These are phyloP conservation scores for Ornithoptera priamus DNA, from an alignment of 2,888 invertebrate species.

Conservation along the genomic window DNA sequence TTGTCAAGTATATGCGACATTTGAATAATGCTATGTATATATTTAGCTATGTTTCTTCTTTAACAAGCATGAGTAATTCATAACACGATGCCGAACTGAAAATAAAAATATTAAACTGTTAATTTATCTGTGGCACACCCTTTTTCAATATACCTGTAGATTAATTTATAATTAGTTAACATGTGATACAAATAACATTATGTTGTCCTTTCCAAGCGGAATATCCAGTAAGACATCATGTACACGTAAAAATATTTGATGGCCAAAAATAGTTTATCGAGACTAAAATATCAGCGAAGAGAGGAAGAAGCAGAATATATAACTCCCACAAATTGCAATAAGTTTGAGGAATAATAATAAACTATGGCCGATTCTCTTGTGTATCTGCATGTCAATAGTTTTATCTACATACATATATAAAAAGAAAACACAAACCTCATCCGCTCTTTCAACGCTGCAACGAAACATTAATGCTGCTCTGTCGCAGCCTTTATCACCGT, in stretches of 20 bases:
- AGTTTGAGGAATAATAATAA: not conserved
- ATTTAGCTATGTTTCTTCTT: conserved; percentile 31
- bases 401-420: not conserved
- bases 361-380: not conserved
- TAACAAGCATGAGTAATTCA: conserved; percentile 34
- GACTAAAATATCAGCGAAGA: too few relatives aligned
- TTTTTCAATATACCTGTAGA: too few relatives aligned
- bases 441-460: conserved; percentile 38
- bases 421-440: conserved; percentile 31
- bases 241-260: too few relatives aligned
- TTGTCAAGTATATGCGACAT: not conserved
- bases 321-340: too few relatives aligned
- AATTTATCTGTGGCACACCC: not conserved
- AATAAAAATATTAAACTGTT: conserved; percentile 22
- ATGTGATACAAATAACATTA: too few relatives aligned
- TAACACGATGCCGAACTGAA: conserved; percentile 48
- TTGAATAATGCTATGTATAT: not conserved
- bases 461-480: conserved; percentile 43
- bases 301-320: too few relatives aligned
- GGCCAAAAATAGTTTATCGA: too few relatives aligned
- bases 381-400: not conserved
- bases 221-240: too few relatives aligned
- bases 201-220: too few relatives aligned
- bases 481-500: conserved; percentile 43
- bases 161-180: too few relatives aligned